Evolutionary conservation across 2,113 vertebrate genomes (phyloP), one percentile per base, ranked within the genome.

Genomic region (Hippopotamus amphibius): DNA sequence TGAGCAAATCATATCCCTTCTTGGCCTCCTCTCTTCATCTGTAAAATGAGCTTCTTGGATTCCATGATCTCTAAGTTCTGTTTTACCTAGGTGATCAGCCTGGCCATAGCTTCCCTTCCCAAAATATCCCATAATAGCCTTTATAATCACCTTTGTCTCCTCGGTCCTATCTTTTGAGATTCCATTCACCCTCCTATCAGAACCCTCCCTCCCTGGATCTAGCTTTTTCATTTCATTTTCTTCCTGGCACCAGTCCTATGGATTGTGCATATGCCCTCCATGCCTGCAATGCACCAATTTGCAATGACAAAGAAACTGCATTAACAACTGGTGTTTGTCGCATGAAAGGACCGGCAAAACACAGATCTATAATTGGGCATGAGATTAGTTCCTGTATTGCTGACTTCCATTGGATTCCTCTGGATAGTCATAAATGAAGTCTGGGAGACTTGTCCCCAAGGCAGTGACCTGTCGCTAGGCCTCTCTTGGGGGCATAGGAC

Each of bases 271-370:
- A 24, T 71, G 11, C 33, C 48, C 5, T 48, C 10, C 4, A 8
- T 12, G 22, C 37, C 16, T 2, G 41, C 26, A 87, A 33, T 21
- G 22, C 14, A 63, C 48, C 33, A 30, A 41, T 61, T 61, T 82
- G 1, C 50, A 82, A 87, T 33, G 68, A 92, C 87, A 93, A 82
- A 93, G 41, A 93, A 91, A 79, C 26, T 17, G 30, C 61, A 43
- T 55, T 41, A 90, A 79, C 43, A 83, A 22, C 21, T 76, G 53
- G 61, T 13, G 7, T 50, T 12, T 86, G 48, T 46, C 69, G 48
- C 59, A 13, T 15, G 14, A 61, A 94, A 77, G 17, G 8, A 17
- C 21, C 19, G 1, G 0, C 15, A 82, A 71, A 76, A 55, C 28
- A 74, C 61, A 85, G 41, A 16, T 6, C 30, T 10, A 3, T 68